Percentiles rank a stretch among this genome's conserved stretches.
These are phyloP conservation scores for Sarcophaga bullata DNA, from an alignment of 1,140 invertebrate genomes.

Conservation along the genomic window DNA sequence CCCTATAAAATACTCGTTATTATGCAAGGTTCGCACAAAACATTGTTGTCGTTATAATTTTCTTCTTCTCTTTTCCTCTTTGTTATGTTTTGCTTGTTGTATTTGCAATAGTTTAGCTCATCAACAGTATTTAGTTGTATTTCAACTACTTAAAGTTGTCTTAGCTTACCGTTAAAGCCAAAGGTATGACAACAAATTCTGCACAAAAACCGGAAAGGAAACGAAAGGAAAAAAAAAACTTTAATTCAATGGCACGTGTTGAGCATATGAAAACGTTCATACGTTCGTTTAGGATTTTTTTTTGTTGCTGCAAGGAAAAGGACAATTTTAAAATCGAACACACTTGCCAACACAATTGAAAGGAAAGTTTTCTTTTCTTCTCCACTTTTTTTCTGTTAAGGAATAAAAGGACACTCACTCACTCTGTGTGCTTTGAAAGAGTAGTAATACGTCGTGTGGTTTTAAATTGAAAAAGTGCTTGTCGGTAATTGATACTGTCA, in stretches of 20 bases:
- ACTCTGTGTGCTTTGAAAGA: too few relatives aligned
- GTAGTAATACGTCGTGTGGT: too few relatives aligned
- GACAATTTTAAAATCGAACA: neutral
- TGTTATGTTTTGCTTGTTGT: neutral
- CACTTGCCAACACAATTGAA: neutral
- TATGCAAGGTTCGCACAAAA: too few relatives aligned
- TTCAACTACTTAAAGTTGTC: neutral
- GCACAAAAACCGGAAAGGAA: neutral
- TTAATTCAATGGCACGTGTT: neutral
- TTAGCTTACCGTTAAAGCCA: neutral
- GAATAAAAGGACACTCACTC: too few relatives aligned
- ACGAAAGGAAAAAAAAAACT: neutral
- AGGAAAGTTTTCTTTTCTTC: neutral
- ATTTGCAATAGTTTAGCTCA: neutral
- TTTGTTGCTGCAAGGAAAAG: neutral
- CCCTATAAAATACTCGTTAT: too few relatives aligned
- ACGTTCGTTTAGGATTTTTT: neutral
- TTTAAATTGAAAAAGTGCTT: too few relatives aligned
- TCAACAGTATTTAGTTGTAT: conserved; percentile 20
- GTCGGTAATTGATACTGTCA: too few relatives aligned
- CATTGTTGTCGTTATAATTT: too few relatives aligned
- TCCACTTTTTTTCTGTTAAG: too few relatives aligned
- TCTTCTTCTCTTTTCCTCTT: neutral
- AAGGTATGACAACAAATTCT: neutral
- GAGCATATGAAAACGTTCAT: neutral